phyloP scores from a whole-genome alignment of 2,888 invertebrate species.

The Pristionchus mayeri region DNA sequence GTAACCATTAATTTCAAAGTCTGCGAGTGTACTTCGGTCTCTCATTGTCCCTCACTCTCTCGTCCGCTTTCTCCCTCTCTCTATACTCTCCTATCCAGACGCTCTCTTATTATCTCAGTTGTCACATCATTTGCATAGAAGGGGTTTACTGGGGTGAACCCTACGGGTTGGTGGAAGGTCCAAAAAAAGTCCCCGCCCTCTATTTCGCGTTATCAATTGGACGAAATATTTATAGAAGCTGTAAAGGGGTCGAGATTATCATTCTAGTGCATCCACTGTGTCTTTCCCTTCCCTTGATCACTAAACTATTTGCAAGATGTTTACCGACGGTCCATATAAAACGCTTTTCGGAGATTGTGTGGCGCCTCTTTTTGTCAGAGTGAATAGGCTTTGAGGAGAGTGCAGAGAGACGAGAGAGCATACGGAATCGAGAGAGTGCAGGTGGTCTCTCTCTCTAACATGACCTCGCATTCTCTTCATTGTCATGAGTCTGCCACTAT shows the following conservation, averaged over 20 bases:
- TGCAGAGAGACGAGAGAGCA: slow-evolving; percentile 14
- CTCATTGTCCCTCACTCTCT: not conserved
- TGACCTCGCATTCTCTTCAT: slow-evolving; percentile 13
- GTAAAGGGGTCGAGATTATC: not conserved
- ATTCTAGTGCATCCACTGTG: not conserved
- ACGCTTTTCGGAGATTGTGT: slow-evolving; percentile 2
- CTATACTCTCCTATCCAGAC: slow-evolving; percentile 1
- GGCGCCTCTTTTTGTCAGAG: not conserved
- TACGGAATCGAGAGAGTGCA: not conserved
- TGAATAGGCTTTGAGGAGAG: slow-evolving; percentile 11
- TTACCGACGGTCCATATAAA: not conserved
- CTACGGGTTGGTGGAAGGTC: not conserved
- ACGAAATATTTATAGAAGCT: too few relatives aligned
- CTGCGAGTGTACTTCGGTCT: not conserved
- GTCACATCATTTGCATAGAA: slow-evolving; percentile 33
- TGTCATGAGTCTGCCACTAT: not conserved
- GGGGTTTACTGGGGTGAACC: slow-evolving; percentile 4
- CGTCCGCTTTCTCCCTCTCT: not conserved
- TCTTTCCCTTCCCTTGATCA: not conserved
- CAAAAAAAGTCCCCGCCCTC: not conserved
- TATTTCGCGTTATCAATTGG: too few relatives aligned
- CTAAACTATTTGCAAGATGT: not conserved
- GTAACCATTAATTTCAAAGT: slow-evolving; percentile 35
- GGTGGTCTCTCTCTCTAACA: slow-evolving; percentile 30
- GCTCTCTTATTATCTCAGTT: not conserved